A percentile compares a stretch with the other conserved stretches of the same genome.
These are phyloP conservation scores for Muscina levida DNA, from an alignment of 2,888 invertebrate species.

Conservation along the genomic window DNA sequence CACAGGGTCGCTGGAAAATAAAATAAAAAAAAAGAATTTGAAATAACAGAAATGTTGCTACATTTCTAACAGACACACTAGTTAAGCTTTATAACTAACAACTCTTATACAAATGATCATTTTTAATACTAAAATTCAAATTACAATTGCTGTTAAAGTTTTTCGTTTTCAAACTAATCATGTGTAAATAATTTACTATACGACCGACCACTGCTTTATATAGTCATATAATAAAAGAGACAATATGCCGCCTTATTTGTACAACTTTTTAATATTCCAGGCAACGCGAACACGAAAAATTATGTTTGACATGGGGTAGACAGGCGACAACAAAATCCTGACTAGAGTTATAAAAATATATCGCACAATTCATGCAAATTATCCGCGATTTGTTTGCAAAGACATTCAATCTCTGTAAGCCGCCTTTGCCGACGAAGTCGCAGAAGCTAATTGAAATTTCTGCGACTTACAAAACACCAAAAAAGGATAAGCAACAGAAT, in stretches of 20 bases:
- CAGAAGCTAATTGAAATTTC: conserved; percentile 51
- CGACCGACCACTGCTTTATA: no score
- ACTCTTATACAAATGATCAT: no score
- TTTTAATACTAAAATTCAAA: no score
- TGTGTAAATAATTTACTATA: no score
- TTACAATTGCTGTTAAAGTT: background rate
- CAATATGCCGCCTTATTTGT: no score
- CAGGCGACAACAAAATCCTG: conserved; percentile 56
- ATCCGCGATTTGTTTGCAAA: background rate
- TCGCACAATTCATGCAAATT: conserved; percentile 54
- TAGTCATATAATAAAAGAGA: no score
- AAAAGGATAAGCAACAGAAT: conserved; percentile 49
- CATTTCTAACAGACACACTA: no score
- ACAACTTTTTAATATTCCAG: conserved; percentile 48
- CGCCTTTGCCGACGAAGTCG: no score
- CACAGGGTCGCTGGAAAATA: conserved; percentile 89
- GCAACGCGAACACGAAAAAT: conserved; percentile 31
- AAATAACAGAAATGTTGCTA: no score
- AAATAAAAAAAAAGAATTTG: background rate
- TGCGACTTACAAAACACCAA: conserved; percentile 30
- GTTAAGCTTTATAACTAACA: no score
- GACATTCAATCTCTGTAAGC: background rate
- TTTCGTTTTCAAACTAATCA: no score
- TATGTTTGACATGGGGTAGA: conserved; percentile 46
- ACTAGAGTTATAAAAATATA: conserved; percentile 50